Base-by-base conservation (phyloP, 2,797 vertebrate genomes). In the Muscicapa striata region DNA sequence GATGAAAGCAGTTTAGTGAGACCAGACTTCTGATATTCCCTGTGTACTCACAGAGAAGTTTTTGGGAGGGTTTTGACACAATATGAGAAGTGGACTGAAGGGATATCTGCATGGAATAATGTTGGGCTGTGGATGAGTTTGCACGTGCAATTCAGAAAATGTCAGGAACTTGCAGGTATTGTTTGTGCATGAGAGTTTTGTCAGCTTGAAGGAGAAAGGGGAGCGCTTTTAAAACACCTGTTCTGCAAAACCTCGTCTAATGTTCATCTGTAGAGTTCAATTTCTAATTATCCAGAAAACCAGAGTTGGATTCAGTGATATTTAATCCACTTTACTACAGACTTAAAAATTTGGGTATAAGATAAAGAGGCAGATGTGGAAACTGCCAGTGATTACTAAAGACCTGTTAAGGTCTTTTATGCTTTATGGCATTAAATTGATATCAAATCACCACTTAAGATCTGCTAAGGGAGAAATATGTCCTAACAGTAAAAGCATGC, bases 1-100 rank as follows among this genome's bases (percentile, higher is more conserved):
- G 82, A 81, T 95, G 75, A 95, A 95, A 97, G 89, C 70, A 94
- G 93, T 92, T 91, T 81, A 82, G 70, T 16, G 5, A 84, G 85
- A 88, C 63, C 70, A 95, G 78, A 62, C 62, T 96, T 95, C 24
- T 93, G 82, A 91, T 95, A 80, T 84, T 89, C 58, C 46, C 16
- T 49, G n/a, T 61, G 10, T 81, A 58, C 81, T 85, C 70, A 58
- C 27, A 48, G 57, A 67, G 48, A 45, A 76, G 34, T 20, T 84
- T 78, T 80, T 3, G 13, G 52, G 70, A 89, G 55, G 59, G 29
- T 68, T 64, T 86, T 90, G 69, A 89, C 63, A 51, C 34, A 72
- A 48, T 79, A 51, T 83, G 74, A 84, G 45, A 66, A 69, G n/a
- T 41, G 27, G 10, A 23, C 41, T 90, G 86, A 68, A 88, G 67